Conservation (phyloP, 2,888 invertebrate genomes). For the Dolichopus griseipennis region DNA sequence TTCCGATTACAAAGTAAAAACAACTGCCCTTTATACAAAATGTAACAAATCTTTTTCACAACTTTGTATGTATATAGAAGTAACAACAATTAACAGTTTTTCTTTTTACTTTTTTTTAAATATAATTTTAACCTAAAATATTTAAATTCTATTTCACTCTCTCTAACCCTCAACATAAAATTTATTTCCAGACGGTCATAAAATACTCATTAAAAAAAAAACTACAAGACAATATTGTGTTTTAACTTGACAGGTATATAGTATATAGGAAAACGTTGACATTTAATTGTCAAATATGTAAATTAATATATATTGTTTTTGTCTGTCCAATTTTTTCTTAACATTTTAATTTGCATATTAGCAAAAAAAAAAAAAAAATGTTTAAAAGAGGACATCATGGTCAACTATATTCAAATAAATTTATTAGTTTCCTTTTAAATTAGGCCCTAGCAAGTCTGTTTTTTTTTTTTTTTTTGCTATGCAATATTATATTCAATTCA, state of each 20-base stretch:
- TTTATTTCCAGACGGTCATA: background rate
- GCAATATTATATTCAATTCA: too few relatives aligned
- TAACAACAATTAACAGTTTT: too few relatives aligned
- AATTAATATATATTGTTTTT: background rate
- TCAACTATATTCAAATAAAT: background rate
- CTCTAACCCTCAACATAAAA: too few relatives aligned
- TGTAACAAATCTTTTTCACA: too few relatives aligned
- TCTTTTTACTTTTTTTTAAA: too few relatives aligned
- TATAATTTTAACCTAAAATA: too few relatives aligned
- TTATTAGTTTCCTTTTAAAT: background rate
- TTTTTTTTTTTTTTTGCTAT: background rate
- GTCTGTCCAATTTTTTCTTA: background rate
- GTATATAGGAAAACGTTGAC: background rate
- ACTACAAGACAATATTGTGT: background rate
- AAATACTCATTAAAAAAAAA: background rate
- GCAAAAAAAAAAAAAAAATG: too few relatives aligned
- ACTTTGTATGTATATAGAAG: too few relatives aligned
- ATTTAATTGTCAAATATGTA: constrained; percentile 6
- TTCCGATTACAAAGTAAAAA: too few relatives aligned
- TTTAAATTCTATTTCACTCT: too few relatives aligned
- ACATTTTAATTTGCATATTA: background rate
- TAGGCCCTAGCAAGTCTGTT: background rate
- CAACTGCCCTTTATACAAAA: too few relatives aligned
- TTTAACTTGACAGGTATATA: background rate
- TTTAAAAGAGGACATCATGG: background rate